Evolutionary conservation across 2,797 vertebrate genomes (phyloP), one percentile per base, ranked within the genome.

Genomic region (Eulemur coronatus): DNA sequence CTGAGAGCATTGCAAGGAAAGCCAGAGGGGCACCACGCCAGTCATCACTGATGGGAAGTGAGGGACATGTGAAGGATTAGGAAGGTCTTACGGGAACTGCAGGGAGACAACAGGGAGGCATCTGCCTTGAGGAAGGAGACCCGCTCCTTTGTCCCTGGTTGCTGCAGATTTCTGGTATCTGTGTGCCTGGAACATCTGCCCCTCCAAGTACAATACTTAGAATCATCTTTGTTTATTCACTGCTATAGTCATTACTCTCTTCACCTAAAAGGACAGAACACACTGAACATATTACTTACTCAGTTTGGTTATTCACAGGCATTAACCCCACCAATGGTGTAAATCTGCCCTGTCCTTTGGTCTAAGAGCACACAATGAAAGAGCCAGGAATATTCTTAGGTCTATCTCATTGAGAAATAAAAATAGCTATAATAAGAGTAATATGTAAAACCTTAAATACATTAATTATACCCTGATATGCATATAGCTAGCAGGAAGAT

Each of bases 261-360:
- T 91, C 52, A 28, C 69, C 75, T 84, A 65, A 72, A 78, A 75
- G 57, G 69, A 72, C 63, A 88, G 80, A 55, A 50, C 35, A 38
- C 30, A 75, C 41, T 89, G 76, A 93, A 57, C 30, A 38, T 95
- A 81, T 85, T 89, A 95, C 41, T 97, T 96, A 65, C 65, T 94
- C 76, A 72, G 22, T 38, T 38, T 59, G 59, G 24, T 72, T 91
- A 33, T 86, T 89, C 50, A 75, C 28, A 93, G 65, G 52, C 46
- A 70, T 72, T 85, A 84, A 81, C 76, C 24, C 50, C 61, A 70
- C 87, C 52, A 91, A 89, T 84, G 59, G 20, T 89, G 20, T 88
- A 84, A 69, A 46, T 50, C 69, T 38, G 30, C 33, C 61, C 7
- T 52, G 12, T 65, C 70, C 55, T 95, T 73, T 92, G 69, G 93